These are phyloP conservation scores for Aproaerema taeniolella DNA, from an alignment of 2,888 invertebrate genomes.

Conservation along the genomic window DNA sequence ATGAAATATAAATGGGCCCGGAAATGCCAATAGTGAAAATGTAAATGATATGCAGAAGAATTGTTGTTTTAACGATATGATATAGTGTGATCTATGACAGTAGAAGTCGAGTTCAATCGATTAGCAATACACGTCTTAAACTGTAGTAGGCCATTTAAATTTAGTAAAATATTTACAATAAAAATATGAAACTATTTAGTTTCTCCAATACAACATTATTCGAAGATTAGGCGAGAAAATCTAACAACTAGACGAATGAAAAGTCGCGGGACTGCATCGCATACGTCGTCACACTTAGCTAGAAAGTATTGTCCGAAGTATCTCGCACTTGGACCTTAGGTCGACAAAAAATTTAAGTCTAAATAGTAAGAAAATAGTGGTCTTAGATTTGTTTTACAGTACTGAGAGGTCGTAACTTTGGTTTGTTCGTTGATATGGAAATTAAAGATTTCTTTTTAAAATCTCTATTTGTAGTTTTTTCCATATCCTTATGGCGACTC, in stretches of 20 bases:
- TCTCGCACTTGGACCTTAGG: not conserved
- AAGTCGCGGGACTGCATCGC: slow-evolving; percentile 25
- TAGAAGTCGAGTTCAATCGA: slow-evolving; percentile 50
- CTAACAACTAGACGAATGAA: slow-evolving; percentile 60
- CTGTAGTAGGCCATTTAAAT: slow-evolving; percentile 68
- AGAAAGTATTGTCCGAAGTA: not conserved
- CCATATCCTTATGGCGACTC: no score
- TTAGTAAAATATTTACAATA: slow-evolving; percentile 73
- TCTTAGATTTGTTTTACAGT: no score
- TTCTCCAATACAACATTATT: slow-evolving; percentile 58
- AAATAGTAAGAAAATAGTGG: no score
- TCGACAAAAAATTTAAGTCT: no score
- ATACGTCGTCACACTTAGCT: not conserved
- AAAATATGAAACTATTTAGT: slow-evolving; percentile 65
- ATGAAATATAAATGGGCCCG: slow-evolving; percentile 17
- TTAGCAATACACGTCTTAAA: slow-evolving; percentile 65
- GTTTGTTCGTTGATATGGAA: no score
- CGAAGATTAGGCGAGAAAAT: slow-evolving; percentile 70
- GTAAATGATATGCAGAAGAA: slow-evolving; percentile 36
- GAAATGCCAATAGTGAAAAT: slow-evolving; percentile 2
- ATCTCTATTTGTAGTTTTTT: no score
- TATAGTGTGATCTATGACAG: slow-evolving; percentile 24
- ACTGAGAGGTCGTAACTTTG: no score
- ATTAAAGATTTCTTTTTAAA: no score
- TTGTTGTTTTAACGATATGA: slow-evolving; percentile 37